These are phyloP conservation scores for Troides helena DNA, from an alignment of 2,888 invertebrate species.

Conservation along the genomic window DNA sequence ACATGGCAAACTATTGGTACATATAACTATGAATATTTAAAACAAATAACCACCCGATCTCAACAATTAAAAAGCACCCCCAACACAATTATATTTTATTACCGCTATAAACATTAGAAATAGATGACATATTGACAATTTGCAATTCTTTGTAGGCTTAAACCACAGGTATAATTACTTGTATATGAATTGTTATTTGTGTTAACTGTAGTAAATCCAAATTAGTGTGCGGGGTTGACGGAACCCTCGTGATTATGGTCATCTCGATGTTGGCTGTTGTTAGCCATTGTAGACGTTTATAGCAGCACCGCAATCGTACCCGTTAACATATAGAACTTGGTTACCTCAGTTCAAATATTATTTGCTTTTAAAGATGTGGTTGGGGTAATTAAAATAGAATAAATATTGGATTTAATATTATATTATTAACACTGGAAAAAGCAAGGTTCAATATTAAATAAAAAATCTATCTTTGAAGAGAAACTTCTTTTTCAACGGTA, in stretches of 20 bases:
- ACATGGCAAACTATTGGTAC: too few relatives aligned
- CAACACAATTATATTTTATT: too few relatives aligned
- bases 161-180: not conserved
- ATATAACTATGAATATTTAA: too few relatives aligned
- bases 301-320: slow-evolving; percentile 13
- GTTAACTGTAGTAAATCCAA: not conserved
- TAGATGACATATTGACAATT: not conserved
- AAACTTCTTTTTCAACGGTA: too few relatives aligned
- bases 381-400: not conserved
- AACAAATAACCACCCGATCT: too few relatives aligned
- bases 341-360: not conserved
- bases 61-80: too few relatives aligned
- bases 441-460: too few relatives aligned
- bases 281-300: slow-evolving; percentile 19
- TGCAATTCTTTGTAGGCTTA: not conserved
- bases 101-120: too few relatives aligned
- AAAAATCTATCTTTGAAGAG: too few relatives aligned
- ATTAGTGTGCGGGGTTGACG: not conserved
- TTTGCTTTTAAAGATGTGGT: not conserved
- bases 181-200: not conserved
- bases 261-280: slow-evolving; percentile 15
- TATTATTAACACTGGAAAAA: too few relatives aligned
- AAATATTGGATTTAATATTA: too few relatives aligned
- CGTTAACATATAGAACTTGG: not conserved
- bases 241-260: slow-evolving; percentile 11